Base-by-base conservation (phyloP, 1,140 invertebrate genomes). In the Drosophila pseudoananassae region DNA sequence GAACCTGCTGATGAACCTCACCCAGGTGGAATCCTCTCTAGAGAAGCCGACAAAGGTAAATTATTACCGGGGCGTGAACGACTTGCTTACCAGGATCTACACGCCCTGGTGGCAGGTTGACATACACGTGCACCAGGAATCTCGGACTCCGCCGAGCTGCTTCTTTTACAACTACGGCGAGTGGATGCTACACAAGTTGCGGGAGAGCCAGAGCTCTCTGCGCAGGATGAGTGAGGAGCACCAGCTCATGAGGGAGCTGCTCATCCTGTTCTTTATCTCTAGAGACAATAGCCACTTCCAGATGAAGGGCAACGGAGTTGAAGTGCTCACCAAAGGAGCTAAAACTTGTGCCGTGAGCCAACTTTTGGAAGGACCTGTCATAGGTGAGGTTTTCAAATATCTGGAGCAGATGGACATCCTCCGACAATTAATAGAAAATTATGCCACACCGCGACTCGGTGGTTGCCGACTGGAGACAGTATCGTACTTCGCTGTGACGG, bases 331-430 rank as follows among this genome's bases (percentile, higher is more conserved):
- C 1, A 9, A 9, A 5, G 50, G 4, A 23, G 15, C 20, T 9
- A 7, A 9, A 3, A 36, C 29, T 1, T 38, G 12, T 9, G 10
- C 5, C 4, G 4, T 31, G 0, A 17, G 0, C n/a, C 33, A 45
- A 1, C 4, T 38, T 4, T 1, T 7, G 1, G 4, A 15, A 1
- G 20, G 50, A 8, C 20, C 47, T 4, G 0, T 61, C 3, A 4
- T 70, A 4, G 12, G 20, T 0, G n/a, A 55, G 7, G 40, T 76
- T 1, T 1, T 71, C 0, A 8, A 10, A 0, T 60, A 43, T 0
- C 1, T 80, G 5, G 38, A 52, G n/a, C 12, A 76, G 0, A 79
- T 80, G 76, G 55, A 56, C 38, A 7, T 57, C 20, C 12, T 80
- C 9, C 45, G 61, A 1, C 10, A 53, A 0, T 66, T 55, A 1